Conservation (phyloP, 2,113 vertebrate species). For the Aplodontia rufa region DNA sequence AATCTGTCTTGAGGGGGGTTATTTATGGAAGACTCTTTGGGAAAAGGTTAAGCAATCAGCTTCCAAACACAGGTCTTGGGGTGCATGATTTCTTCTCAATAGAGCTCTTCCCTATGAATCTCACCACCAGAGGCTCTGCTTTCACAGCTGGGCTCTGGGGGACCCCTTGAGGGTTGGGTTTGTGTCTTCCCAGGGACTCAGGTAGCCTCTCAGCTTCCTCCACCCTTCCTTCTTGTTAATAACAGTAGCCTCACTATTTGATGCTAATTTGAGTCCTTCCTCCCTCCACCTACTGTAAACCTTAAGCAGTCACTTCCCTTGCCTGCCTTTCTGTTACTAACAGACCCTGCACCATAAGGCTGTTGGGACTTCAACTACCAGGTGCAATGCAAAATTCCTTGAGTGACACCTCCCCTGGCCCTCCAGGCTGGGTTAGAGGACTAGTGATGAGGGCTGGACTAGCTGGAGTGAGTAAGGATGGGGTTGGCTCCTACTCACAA, state of each 20-base stretch:
- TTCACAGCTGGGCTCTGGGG: neutral
- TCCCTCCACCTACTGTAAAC: neutral
- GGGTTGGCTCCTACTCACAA: no score
- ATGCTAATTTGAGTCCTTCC: neutral
- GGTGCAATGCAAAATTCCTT: neutral
- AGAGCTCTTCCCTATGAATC: neutral
- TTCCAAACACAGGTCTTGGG: constrained; percentile 6
- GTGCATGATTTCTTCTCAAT: neutral
- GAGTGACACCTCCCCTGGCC: fast-evolving
- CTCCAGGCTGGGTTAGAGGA: no score
- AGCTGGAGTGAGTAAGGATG: no score
- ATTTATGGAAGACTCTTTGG: constrained; percentile 47
- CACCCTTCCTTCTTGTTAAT: neutral
- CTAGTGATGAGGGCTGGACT: fast-evolving
- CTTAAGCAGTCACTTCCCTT: neutral
- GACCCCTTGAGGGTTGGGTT: neutral
- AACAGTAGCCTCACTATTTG: neutral
- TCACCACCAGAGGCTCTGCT: neutral
- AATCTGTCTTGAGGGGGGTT: constrained; percentile 26
- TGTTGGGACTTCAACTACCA: neutral
- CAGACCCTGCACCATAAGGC: neutral
- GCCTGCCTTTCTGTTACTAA: neutral
- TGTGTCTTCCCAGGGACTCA: neutral
- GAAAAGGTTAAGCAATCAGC: constrained; percentile 56
- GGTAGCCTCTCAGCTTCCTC: neutral